These are phyloP conservation scores for Spermophilus dauricus DNA, from an alignment of 2,113 vertebrate species.

Conservation along the genomic window DNA sequence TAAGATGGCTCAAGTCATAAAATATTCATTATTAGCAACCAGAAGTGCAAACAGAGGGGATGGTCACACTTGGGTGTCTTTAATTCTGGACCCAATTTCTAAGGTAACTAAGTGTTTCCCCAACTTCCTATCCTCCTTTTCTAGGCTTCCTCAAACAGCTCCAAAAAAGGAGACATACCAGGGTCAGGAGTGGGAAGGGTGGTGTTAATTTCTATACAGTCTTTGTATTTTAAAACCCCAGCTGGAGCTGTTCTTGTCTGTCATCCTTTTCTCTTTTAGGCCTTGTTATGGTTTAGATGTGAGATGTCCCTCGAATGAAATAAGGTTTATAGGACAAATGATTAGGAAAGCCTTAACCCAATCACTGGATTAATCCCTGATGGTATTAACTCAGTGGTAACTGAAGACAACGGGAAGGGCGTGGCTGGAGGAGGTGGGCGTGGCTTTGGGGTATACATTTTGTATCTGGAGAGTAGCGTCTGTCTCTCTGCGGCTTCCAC, in stretches of 20 bases:
- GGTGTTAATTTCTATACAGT: too few species aligned
- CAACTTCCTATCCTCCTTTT: neutral
- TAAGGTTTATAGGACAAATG: too few species aligned
- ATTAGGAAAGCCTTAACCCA: too few species aligned
- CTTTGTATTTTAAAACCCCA: too few species aligned
- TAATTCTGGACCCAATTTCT: neutral
- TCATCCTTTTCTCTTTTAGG: neutral
- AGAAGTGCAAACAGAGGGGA: neutral
- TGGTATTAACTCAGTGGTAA: too few species aligned
- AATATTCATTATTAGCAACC: neutral
- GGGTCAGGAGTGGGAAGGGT: neutral
- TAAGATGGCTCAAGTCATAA: neutral
- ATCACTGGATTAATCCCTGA: too few species aligned
- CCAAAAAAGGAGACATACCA: neutral
- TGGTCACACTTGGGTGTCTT: neutral
- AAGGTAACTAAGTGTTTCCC: neutral
- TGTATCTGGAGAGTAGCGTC: too few species aligned
- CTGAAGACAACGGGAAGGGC: too few species aligned
- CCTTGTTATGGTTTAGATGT: neutral
- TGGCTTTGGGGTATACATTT: too few species aligned
- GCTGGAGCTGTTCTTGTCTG: neutral
- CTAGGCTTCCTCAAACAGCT: neutral
- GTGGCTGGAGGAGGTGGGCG: too few species aligned
- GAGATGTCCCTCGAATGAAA: too few species aligned
- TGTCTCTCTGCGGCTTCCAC: too few species aligned